Evolutionary conservation across 2,888 invertebrate genomes (phyloP).

Genomic region (Tenthredo distinguenda): DNA sequence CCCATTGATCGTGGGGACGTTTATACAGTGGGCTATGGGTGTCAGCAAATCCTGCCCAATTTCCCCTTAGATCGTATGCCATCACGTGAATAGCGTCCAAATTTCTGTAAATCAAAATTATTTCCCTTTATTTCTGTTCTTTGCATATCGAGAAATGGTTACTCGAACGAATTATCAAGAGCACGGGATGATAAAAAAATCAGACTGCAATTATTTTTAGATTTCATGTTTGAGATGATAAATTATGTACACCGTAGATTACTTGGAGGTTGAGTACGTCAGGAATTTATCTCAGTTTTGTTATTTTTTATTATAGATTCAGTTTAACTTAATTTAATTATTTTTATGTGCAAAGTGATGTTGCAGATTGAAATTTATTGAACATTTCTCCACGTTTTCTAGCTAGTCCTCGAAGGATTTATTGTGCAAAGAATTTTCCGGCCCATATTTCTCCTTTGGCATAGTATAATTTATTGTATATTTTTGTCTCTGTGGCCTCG

Average conservation of each 20-base stretch:
- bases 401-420: neutral
- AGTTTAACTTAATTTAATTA: neutral
- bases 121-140: neutral
- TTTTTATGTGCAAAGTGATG: neutral
- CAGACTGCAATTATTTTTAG: neutral
- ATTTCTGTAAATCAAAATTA: constrained; percentile 78
- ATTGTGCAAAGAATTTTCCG: neutral
- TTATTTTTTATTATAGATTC: neutral
- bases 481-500: constrained; percentile 17
- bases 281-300: neutral
- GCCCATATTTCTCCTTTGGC: neutral
- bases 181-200: neutral
- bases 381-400: neutral
- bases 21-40: constrained; percentile 93
- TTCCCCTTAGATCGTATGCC: constrained; percentile 92
- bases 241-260: neutral
- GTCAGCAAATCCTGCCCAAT: constrained; percentile 95
- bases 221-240: neutral
- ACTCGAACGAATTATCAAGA: neutral
- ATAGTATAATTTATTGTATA: neutral
- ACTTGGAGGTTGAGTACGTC: neutral
- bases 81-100: constrained; percentile 92
- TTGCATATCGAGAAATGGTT: neutral
- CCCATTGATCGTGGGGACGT: constrained; percentile 93
- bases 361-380: neutral